Evolutionary conservation across 2,797 vertebrate species (phyloP).

Genomic region (Sternotherus odoratus): DNA sequence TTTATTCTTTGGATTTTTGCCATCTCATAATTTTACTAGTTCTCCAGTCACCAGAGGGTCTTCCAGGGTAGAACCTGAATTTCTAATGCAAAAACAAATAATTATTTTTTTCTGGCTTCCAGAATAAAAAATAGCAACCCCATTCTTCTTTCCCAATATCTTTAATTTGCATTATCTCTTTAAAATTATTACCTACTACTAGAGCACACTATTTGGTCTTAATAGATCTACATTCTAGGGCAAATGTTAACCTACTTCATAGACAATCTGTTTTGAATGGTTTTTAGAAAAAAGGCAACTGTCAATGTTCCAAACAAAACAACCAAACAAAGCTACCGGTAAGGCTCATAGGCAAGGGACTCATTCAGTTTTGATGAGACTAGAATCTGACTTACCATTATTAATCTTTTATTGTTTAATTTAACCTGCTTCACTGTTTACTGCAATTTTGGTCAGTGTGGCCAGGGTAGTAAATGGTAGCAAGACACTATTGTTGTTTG

Average conservation of each 20-base stretch:
- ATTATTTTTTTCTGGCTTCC: not conserved
- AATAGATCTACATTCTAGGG: conserved; percentile 25
- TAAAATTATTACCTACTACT: not conserved
- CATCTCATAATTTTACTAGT: not conserved
- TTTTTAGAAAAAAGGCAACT: conserved; percentile 17
- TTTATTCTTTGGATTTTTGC: not conserved
- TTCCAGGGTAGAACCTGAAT: conserved; percentile 14
- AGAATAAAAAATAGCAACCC: not conserved
- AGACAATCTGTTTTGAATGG: not conserved
- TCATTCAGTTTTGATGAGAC: not conserved
- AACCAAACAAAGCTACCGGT: not conserved
- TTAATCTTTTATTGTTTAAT: not conserved
- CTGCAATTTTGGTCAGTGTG: not conserved
- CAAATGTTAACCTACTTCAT: conserved; percentile 2
- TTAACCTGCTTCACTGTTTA: not conserved
- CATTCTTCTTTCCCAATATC: not conserved
- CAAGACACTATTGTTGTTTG: not conserved
- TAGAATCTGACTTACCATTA: not conserved
- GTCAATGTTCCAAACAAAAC: not conserved
- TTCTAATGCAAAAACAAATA: not conserved
- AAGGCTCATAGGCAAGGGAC: not conserved
- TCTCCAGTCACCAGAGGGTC: not conserved
- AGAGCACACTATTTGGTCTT: not conserved
- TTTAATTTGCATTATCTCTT: not conserved
- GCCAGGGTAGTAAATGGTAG: not conserved